Base-by-base conservation (phyloP, 2,113 vertebrate genomes). In the Charadrius vociferus region DNA sequence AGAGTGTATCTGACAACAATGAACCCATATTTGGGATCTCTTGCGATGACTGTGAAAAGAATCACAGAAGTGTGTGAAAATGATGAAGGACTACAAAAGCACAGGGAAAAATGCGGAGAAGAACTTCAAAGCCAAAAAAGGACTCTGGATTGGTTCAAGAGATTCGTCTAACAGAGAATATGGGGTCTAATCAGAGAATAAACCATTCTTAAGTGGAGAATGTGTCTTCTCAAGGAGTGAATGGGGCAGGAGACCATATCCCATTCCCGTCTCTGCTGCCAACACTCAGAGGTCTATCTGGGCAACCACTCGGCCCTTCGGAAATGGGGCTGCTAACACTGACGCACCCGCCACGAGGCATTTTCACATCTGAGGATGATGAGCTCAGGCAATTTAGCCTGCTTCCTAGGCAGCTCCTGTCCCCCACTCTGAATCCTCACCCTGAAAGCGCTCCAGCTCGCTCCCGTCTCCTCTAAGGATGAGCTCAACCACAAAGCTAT, bases 341-440 rank as follows among this genome's bases (percentile, higher is more conserved):
- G 14, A 29, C 0, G 3, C 20, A 55, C 24, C 16, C 3, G 1
- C 14, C 43, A 34, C 0, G 0, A 32, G 37, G 26, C 8, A 2
- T 21, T n/a, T 73, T 7, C 59, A 61, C 30, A 65, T 10, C 41
- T 3, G 0, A 59, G 10, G n/a, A 39, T 30, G 26, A 73, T 0
- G 2, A 37, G 36, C 34, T 59, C 43, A 16, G 37, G 12, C 32
- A n/a, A 6, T 3, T 36, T 4, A 34, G 17, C 32, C 45, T 6
- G 0, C 12, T 49, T 41, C 7, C 49, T 10, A 53, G 30, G n/a
- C 34, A 55, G n/a, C 21, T 86, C 61, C 55, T 4, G 6, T 36
- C 22, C 15, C 32, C 27, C 1, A 8, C 50, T 6, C 9, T 12
- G 24, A 19, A 12, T 61, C 39, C 16, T 26, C 36, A 61, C 2